Conservation (phyloP, 2,797 vertebrate genomes). For the Cercopithecus hamlyni region DNA sequence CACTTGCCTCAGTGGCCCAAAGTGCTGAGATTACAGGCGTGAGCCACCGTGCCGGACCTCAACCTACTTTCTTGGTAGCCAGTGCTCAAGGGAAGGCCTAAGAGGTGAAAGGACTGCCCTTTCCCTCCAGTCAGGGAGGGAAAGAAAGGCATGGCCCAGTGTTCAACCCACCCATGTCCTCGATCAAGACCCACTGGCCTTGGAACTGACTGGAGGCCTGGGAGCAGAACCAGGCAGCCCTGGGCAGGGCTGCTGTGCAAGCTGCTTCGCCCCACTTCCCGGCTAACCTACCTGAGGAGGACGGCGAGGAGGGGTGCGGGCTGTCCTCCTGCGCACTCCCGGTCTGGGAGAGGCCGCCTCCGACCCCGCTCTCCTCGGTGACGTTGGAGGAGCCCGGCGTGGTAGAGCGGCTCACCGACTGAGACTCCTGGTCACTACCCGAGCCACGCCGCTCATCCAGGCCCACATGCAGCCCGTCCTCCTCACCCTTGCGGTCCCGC, state of each 20-base stretch:
- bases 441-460: slow-evolving; percentile 96
- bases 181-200: neutral
- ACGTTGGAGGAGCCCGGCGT: slow-evolving; percentile 98
- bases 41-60: neutral
- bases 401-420: slow-evolving; percentile 98
- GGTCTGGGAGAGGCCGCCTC: slow-evolving; percentile 96
- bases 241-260: neutral
- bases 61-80: neutral
- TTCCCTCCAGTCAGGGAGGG: too few species aligned
- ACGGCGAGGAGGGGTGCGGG: slow-evolving; percentile 97
- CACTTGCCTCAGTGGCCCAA: neutral
- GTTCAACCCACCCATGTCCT: fast-evolving
- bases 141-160: neutral
- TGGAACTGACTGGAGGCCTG: fast-evolving
- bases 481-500: slow-evolving; percentile 92
- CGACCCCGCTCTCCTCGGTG: slow-evolving; percentile 96
- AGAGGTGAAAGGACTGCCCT: fast-evolving
- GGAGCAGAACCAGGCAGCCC: neutral
- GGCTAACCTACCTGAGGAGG: slow-evolving; percentile 92
- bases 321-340: slow-evolving; percentile 98
- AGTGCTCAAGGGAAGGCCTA: neutral
- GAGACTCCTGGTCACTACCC: slow-evolving; percentile 98
- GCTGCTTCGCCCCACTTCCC: neutral
- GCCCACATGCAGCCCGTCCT: slow-evolving; percentile 90
- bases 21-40: neutral